Conservation (phyloP, 1,140 invertebrate genomes). For the Sminthurinus signatus region DNA sequence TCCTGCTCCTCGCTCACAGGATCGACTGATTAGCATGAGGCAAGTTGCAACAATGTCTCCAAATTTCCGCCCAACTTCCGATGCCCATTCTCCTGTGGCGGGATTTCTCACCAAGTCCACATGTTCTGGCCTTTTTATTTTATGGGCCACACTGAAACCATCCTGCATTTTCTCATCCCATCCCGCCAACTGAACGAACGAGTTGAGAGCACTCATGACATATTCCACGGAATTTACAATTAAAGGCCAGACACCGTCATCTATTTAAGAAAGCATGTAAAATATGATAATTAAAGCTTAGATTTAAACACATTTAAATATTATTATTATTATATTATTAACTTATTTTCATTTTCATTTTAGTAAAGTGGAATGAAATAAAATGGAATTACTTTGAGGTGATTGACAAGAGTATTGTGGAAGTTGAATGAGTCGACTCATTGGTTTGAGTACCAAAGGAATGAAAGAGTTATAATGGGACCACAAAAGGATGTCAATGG, state of each 20-base stretch:
- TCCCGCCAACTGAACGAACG: conserved; percentile 26
- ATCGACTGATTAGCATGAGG: conserved; percentile 22
- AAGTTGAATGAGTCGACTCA: conserved; percentile 17
- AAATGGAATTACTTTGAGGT: no score
- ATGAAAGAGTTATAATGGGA: conserved; percentile 6
- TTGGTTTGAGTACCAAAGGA: conserved; percentile 21
- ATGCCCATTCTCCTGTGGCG: conserved; percentile 20
- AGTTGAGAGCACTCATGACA: conserved; percentile 6
- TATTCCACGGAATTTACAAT: background rate
- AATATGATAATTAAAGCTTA: no score
- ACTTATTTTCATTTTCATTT: no score
- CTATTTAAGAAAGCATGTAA: no score
- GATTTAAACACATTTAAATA: background rate
- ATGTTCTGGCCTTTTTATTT: conserved; percentile 35
- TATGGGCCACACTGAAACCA: conserved; percentile 15
- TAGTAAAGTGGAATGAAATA: background rate
- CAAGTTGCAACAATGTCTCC: conserved; percentile 27
- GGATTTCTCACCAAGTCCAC: conserved; percentile 15
- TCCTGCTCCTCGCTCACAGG: background rate
- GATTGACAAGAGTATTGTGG: conserved; percentile 15
- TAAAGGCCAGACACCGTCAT: no score
- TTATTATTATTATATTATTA: background rate
- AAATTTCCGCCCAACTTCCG: conserved; percentile 32
- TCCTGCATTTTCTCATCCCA: conserved; percentile 38
- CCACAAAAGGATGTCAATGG: conserved; percentile 35